Conservation (phyloP, 2,797 vertebrate genomes). For the Sebastes steindachneri region DNA sequence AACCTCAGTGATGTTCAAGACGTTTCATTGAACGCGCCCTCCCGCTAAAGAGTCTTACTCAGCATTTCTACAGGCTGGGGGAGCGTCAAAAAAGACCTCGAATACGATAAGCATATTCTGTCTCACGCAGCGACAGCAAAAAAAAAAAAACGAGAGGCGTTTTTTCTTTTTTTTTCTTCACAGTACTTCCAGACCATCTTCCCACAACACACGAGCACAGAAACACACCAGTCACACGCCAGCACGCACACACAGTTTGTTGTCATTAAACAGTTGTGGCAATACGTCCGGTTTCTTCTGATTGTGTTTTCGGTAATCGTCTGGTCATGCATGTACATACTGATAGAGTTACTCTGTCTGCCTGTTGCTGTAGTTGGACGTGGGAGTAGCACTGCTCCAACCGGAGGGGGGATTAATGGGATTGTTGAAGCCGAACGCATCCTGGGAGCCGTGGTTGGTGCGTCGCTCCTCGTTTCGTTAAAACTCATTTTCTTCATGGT, state of each 20-base stretch:
- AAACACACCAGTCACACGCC: slow-evolving; percentile 58
- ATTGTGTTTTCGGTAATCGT: slow-evolving; percentile 43
- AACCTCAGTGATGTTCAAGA: slow-evolving; percentile 36
- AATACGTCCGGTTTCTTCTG: slow-evolving; percentile 40
- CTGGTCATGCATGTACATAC: slow-evolving; percentile 56
- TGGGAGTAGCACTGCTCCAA: slow-evolving; percentile 1
- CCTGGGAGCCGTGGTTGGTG: slow-evolving; percentile 1
- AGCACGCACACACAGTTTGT: slow-evolving; percentile 54
- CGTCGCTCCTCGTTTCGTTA: neutral
- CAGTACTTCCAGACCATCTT: slow-evolving; percentile 72
- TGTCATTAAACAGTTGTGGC: slow-evolving; percentile 50
- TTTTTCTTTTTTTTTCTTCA: slow-evolving; percentile 49
- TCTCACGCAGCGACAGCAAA: slow-evolving; percentile 48
- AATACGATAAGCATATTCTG: slow-evolving; percentile 45
- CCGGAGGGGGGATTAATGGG: neutral
- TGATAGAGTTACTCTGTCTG: slow-evolving; percentile 24
- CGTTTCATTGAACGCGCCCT: slow-evolving; percentile 36
- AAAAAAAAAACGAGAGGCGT: slow-evolving; percentile 30
- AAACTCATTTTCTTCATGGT: neutral
- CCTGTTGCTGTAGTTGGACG: slow-evolving; percentile 13
- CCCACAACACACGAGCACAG: slow-evolving; percentile 59
- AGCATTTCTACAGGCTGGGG: slow-evolving; percentile 58
- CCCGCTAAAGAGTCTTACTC: slow-evolving; percentile 45
- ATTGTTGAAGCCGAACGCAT: slow-evolving; percentile 4
- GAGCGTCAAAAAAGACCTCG: slow-evolving; percentile 47